A percentile compares a stretch with the other conserved stretches of the same genome.
Evolutionary conservation across 2,888 invertebrate genomes (phyloP).

Genomic region (Mellilla xanthometata): DNA sequence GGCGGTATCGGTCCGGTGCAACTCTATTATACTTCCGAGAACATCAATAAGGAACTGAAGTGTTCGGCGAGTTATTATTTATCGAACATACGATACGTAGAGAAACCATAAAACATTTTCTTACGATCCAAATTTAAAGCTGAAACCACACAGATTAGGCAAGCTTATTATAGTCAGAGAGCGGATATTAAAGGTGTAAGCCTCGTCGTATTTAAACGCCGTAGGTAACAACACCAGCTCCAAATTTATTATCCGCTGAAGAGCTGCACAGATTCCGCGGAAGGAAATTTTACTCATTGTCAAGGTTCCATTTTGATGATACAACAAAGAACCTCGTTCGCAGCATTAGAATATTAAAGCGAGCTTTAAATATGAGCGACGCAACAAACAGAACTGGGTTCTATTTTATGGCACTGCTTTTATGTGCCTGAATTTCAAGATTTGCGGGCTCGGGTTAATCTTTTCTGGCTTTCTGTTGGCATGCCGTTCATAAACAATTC

Average conservation of each 20-base stretch:
- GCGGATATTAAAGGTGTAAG: neutral
- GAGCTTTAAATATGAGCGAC: constrained; percentile 35
- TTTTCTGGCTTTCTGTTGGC: constrained; percentile 12
- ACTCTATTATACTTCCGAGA: neutral
- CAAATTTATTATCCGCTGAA: constrained; percentile 54
- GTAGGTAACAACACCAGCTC: neutral
- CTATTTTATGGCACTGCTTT: constrained; percentile 30
- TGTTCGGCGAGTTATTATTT: too few species aligned
- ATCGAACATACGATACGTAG: too few species aligned
- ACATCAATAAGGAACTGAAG: too few species aligned
- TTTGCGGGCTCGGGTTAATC: constrained; percentile 31
- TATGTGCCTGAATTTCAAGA: constrained; percentile 30
- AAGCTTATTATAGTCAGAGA: too few species aligned
- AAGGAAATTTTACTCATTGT: constrained; percentile 59
- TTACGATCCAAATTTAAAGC: too few species aligned
- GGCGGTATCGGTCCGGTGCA: neutral
- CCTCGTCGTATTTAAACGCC: constrained; percentile 8
- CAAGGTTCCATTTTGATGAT: constrained; percentile 46
- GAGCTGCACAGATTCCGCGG: constrained; percentile 49
- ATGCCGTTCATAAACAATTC: constrained; percentile 9
- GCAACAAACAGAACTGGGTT: constrained; percentile 29
- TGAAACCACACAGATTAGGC: too few species aligned
- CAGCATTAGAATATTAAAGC: constrained; percentile 39
- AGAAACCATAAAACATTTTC: too few species aligned
- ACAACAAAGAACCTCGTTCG: constrained; percentile 42